Evolutionary conservation across 2,888 invertebrate genomes (phyloP).

Genomic region (Diploptera punctata): DNA sequence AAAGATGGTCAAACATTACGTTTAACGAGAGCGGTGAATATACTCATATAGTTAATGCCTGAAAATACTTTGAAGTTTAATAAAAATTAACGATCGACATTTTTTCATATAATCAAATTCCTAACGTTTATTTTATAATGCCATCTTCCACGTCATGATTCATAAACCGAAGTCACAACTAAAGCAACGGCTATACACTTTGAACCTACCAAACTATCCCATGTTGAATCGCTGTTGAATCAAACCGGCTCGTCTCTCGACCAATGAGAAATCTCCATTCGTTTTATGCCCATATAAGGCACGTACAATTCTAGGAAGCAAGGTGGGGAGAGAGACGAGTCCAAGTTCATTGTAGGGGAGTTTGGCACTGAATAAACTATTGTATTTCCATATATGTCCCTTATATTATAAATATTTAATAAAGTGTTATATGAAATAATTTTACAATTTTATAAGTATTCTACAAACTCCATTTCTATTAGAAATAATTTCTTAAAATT

Average conservation of each 20-base stretch:
- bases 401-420: too few relatives aligned
- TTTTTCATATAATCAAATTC: too few relatives aligned
- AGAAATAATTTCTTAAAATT: neutral
- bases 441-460: too few relatives aligned
- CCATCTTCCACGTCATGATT: conserved; percentile 26
- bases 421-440: too few relatives aligned
- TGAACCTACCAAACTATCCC: conserved; percentile 36
- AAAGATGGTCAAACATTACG: too few relatives aligned
- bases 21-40: too few relatives aligned
- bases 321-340: conserved; percentile 59
- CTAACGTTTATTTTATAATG: conserved; percentile 1
- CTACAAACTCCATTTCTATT: too few relatives aligned
- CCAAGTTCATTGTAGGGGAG: conserved; percentile 47
- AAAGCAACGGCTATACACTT: conserved; percentile 34
- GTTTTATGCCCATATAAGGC: conserved; percentile 86
- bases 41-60: too few relatives aligned
- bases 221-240: conserved; percentile 36
- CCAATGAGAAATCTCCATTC: conserved; percentile 71
- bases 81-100: too few relatives aligned
- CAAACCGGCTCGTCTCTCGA: conserved; percentile 30
- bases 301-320: conserved; percentile 67
- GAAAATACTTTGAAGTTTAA: too few relatives aligned
- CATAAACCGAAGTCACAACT: conserved; percentile 7
- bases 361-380: conserved; percentile 3
- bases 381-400: neutral